Evolutionary conservation across 1,140 invertebrate species (phyloP).

Genomic region (Melitaea cinxia): DNA sequence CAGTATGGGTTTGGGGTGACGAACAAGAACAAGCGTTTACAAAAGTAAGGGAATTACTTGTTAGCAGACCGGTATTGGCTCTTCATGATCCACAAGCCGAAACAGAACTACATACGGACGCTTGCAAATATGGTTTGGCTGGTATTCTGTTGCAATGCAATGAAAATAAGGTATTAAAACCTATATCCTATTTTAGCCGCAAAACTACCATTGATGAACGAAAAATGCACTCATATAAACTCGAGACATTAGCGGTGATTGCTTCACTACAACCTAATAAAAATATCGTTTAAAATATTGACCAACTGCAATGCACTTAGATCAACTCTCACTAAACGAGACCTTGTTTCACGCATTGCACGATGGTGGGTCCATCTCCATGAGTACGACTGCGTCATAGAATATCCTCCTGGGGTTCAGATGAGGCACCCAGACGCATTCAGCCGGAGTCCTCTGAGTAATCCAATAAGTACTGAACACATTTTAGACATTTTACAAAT

Average conservation of each 20-base stretch:
- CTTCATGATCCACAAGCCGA: slow-evolving; percentile 53
- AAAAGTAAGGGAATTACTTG: background rate
- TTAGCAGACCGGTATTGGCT: background rate
- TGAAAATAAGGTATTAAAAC: background rate
- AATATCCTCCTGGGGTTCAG: background rate
- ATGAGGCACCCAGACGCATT: background rate
- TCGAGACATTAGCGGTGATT: background rate
- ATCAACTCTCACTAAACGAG: background rate
- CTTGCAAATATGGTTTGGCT: slow-evolving; percentile 42
- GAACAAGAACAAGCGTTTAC: background rate
- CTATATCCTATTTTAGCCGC: background rate
- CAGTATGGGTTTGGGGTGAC: background rate
- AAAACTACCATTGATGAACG: background rate
- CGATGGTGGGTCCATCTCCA: background rate
- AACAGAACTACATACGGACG: slow-evolving; percentile 32
- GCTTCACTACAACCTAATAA: background rate
- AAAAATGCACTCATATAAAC: background rate
- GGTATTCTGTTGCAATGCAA: slow-evolving; percentile 21
- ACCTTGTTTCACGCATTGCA: background rate
- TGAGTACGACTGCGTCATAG: background rate
- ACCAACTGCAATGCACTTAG: background rate
- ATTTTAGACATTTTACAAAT: too few relatives aligned
- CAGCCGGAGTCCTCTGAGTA: slow-evolving; percentile 3
- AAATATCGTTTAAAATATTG: background rate
- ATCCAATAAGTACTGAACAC: background rate